A percentile compares a stretch with the other conserved stretches of the same genome.
phyloP scores from a whole-genome alignment of 2,888 invertebrate genomes.

The Lepidonotus clava region DNA sequence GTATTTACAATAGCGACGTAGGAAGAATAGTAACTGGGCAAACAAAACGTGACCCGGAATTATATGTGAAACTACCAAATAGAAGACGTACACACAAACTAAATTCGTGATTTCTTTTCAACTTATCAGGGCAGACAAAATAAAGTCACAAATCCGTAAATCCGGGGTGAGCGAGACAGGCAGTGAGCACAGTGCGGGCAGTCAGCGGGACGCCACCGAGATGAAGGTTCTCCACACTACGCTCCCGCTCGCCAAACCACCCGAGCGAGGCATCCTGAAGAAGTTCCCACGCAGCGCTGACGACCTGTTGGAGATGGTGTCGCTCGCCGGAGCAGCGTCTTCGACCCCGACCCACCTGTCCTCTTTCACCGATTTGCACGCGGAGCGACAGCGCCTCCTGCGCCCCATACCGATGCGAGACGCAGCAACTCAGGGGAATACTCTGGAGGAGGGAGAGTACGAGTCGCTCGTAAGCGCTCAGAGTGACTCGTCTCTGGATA shows the following conservation, averaged over 20 bases:
- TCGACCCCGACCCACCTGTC: constrained; percentile 2
- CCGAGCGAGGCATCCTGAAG: constrained; percentile 77
- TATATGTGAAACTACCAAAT: no score
- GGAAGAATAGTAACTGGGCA: no score
- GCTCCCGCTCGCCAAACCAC: constrained; percentile 65
- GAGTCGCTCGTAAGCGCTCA: constrained; percentile 30
- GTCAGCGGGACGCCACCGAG: constrained; percentile 58
- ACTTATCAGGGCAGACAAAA: constrained; percentile 68
- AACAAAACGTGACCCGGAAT: no score
- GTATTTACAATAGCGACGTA: no score
- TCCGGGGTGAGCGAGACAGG: constrained; percentile 55
- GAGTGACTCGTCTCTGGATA: background rate
- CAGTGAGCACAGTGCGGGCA: constrained; percentile 57
- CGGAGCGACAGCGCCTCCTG: background rate
- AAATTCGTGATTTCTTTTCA: background rate
- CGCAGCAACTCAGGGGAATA: constrained; percentile 9
- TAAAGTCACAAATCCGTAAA: constrained; percentile 63
- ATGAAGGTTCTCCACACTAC: constrained; percentile 53
- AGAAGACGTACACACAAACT: no score
- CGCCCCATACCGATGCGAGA: constrained; percentile 17
- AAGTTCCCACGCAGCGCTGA: constrained; percentile 5
- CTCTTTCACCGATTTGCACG: background rate
- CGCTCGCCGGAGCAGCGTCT: background rate
- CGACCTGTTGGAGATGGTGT: background rate
- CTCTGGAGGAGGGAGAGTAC: constrained; percentile 43